Percentiles rank a stretch among this genome's conserved stretches.
Conservation (phyloP, 2,797 vertebrate species). For the Danio aesculapii region DNA sequence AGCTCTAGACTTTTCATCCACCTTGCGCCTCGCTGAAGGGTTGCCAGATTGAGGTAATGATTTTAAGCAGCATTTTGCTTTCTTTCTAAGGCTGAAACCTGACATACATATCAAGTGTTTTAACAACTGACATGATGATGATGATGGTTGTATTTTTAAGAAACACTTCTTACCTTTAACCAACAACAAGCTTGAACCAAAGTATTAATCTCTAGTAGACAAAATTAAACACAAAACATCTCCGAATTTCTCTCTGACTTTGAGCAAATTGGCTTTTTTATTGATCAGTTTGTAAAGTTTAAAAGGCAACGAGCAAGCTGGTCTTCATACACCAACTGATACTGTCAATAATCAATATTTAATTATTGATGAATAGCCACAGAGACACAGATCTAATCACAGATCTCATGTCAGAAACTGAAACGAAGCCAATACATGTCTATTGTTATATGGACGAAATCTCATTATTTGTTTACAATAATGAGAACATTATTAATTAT, state of each 20-base stretch:
- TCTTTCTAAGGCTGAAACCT: neutral
- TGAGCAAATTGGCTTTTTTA: neutral
- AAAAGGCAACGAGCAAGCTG: too few relatives aligned
- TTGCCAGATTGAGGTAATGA: slow-evolving; percentile 46
- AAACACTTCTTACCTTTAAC: neutral
- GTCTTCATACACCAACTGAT: too few relatives aligned
- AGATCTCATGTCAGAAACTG: too few relatives aligned
- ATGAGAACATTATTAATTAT: too few relatives aligned
- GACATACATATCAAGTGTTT: neutral
- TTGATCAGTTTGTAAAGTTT: too few relatives aligned
- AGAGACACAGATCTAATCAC: too few relatives aligned
- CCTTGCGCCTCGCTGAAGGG: slow-evolving; percentile 64
- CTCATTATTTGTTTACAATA: too few relatives aligned
- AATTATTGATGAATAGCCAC: too few relatives aligned
- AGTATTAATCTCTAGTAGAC: too few relatives aligned
- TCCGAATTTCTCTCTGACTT: neutral
- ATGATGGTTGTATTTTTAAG: neutral
- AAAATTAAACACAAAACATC: neutral
- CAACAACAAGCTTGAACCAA: neutral
- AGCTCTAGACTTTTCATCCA: slow-evolving; percentile 77
- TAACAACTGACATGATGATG: neutral
- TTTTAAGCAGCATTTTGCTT: neutral
- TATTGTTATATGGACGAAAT: too few relatives aligned
- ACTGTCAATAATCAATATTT: too few relatives aligned
- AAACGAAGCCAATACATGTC: too few relatives aligned